Percentiles rank a stretch among this genome's conserved stretches.
Evolutionary conservation across 2,797 vertebrate species (phyloP).

Genomic region (Threskiornis aethiopicus): DNA sequence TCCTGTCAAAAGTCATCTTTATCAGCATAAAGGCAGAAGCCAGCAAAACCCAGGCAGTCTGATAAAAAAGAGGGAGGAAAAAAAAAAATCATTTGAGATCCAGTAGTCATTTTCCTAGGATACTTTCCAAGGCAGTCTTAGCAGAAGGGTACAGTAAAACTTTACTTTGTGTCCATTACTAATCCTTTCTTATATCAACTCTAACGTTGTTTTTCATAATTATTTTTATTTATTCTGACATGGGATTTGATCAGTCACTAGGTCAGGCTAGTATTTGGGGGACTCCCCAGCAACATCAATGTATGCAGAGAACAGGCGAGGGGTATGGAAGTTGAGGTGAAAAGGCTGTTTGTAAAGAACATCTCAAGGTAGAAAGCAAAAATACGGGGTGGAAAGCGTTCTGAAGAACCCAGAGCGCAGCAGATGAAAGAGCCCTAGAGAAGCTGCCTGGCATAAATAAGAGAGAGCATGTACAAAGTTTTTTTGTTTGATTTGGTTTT

Average conservation of each 20-base stretch:
- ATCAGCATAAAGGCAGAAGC: slow-evolving; percentile 19
- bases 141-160: not conserved
- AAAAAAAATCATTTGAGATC: not conserved
- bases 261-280: not conserved
- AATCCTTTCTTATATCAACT: not conserved
- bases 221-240: not conserved
- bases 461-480: not conserved
- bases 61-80: not conserved
- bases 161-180: not conserved
- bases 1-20: slow-evolving; percentile 10
- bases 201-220: not conserved
- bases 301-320: not conserved
- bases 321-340: not conserved
- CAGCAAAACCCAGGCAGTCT: not conserved
- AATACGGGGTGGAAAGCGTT: not conserved
- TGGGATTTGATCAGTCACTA: not conserved
- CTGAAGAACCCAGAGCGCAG: not conserved
- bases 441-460: not conserved
- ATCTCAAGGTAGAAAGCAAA: not conserved
- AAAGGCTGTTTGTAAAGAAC: not conserved
- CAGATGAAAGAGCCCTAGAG: not conserved
- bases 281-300: not conserved
- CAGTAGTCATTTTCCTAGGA: not conserved
- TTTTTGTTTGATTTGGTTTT: not conserved
- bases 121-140: not conserved